Evolutionary conservation across 2,888 invertebrate species (phyloP), one percentile per base, ranked within the genome.

Genomic region (Caenorhabditis sp.): DNA sequence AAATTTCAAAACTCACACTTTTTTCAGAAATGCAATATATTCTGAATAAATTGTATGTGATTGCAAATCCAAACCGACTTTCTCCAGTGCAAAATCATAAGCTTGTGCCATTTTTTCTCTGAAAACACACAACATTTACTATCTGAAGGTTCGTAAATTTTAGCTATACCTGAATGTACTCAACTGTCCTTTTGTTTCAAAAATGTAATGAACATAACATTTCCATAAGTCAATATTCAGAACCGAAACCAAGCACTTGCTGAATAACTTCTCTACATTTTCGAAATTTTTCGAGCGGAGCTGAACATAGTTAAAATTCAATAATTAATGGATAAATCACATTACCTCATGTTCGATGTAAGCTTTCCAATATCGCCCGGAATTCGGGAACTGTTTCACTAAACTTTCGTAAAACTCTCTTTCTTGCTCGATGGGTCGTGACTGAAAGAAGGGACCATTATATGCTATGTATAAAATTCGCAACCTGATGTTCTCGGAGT

Each of bases 31-130:
- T 55, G 92, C 93, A 0, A 99, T 94, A 87, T 99, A 99, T 88
- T 99, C 99, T 86, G 94, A 93, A 95, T 97, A 99, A 73, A 99
- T 94, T 10, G 93, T 93, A 88, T 94, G 95, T 0, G 97, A 95
- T 89, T 95, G 94, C 82, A 97, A 93, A 88, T 99, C 99, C 92
- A 99, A 93, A 0, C 99, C 99, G 80, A 99, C 97, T 90, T 97
- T 97, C 78, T 99, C 99, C 78, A 99, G 89, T 0, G 99, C 97
- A 89, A 99, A 99, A 89, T 99, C 97, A 89, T 97, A 99, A 0
- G 99, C 97, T 89, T 99, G 96, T 0, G 97, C 97, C 94, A 99
- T 94, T 90, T 97, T 97, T 89, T 99, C 99, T 88, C 97, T 96
- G 88, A 68, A 83, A 78, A 17, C 58, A 61, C n/a, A 19, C 60